Evolutionary conservation across 2,113 vertebrate species (phyloP).

Genomic region (Salvelinus sp.): DNA sequence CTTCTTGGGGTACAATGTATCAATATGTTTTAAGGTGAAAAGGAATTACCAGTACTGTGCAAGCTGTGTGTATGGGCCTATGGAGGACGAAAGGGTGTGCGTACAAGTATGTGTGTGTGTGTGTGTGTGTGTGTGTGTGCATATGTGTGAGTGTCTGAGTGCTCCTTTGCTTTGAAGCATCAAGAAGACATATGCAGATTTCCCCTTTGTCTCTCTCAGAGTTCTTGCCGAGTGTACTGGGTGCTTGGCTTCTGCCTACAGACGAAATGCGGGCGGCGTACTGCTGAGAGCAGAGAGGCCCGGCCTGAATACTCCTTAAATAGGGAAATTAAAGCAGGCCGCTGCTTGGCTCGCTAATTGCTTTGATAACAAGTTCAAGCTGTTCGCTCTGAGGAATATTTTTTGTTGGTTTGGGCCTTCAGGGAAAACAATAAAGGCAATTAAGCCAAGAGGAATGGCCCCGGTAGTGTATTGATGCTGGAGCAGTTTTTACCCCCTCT

Average conservation of each 20-base stretch:
- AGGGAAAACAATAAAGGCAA: conserved; percentile 55
- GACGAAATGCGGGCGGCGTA: too few relatives aligned
- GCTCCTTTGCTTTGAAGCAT: conserved; percentile 47
- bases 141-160: conserved; percentile 20
- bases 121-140: conserved; percentile 1
- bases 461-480: conserved; percentile 32
- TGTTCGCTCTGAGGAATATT: conserved; percentile 56
- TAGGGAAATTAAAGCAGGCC: conserved; percentile 70
- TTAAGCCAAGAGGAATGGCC: conserved; percentile 35
- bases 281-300: conserved; percentile 19
- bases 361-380: conserved; percentile 73
- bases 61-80: conserved; percentile 21
- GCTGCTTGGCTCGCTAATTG: conserved; percentile 67
- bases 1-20: conserved; percentile 27
- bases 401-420: conserved; percentile 49
- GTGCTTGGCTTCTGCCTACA: conserved; percentile 25
- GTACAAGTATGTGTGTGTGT: neutral
- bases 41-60: conserved; percentile 3
- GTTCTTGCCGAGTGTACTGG: conserved; percentile 18
- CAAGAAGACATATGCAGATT: conserved; percentile 46
- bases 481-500: neutral
- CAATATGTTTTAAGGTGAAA: conserved; percentile 19
- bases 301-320: conserved; percentile 69
- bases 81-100: conserved; percentile 33
- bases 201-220: conserved; percentile 50